Base-by-base conservation (phyloP, 2,888 invertebrate genomes). In the Bellardia pandia region DNA sequence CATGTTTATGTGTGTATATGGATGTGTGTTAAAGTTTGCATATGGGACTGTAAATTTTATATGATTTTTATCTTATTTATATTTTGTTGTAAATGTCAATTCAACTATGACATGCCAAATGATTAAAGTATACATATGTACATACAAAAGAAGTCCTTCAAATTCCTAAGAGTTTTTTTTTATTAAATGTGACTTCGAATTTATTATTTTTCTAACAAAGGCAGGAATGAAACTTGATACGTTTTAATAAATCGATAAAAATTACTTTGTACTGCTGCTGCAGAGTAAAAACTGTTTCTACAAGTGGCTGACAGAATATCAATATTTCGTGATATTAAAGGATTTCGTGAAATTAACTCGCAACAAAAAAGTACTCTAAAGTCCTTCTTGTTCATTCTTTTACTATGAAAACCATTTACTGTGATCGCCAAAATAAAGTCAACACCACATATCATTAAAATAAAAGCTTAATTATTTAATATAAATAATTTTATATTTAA, bases 81-180 rank as follows among this genome's bases (percentile, higher is more conserved):
- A 74, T 85, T 81, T 82, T 86, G 84, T 91, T 90, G 91, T 90
- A 91, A 89, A 85, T 88, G 85, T 87, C 90, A 89, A 90, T 84
- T 90, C 90, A 89, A 89, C 92, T 89, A 91, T 91, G 90, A 90
- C 92, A 91, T 90, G 88, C 88, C 89, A 89, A 90, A 90, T 90
- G 90, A 91, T 91, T 91, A 91, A 90, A 91, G 90, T 91, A 91
- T 89, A 87, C 58, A 58, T 53, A 33, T 16, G 5, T 40, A 7
- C 7, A n/a, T 8, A 23, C 62, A 80, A 84, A 86, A 81, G 69
- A 85, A 84, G 81, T 81, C 80, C 77, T 84, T 87, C 33, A 60
- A 56, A 64, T 62, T 64, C 75, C 40, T 37, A 56, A 58, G 33
- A 45, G 56, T 40, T 7, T 11, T 72, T 80, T 79, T 86, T 81